Evolutionary conservation across 2,113 vertebrate genomes (phyloP).

Genomic region (Eulemur rufifrons): DNA sequence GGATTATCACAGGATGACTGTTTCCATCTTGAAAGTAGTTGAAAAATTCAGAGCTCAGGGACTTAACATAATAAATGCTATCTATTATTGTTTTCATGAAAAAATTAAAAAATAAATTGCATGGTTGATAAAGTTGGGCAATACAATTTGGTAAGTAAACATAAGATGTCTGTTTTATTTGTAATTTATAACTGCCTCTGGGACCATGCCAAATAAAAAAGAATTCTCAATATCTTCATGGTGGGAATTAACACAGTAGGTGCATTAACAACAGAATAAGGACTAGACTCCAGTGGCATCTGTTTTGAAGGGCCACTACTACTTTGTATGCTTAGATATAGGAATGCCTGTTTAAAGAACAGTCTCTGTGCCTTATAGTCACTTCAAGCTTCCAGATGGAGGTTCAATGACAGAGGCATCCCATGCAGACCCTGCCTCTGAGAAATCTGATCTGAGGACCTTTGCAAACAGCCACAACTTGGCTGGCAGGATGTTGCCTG

Average conservation of each 20-base stretch:
- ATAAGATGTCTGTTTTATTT: background rate
- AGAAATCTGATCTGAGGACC: background rate
- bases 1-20: conserved; percentile 14
- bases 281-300: background rate
- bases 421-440: background rate
- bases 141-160: background rate
- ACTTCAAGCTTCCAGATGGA: background rate
- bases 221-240: background rate
- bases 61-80: conserved; percentile 20
- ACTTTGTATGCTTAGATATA: background rate
- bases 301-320: background rate
- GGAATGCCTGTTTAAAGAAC: background rate
- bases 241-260: background rate
- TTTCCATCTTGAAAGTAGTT: background rate
- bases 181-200: background rate
- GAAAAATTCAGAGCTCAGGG: background rate
- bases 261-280: background rate
- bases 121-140: background rate
- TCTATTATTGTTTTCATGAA: background rate
- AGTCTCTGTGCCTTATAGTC: background rate
- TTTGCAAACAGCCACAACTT: background rate
- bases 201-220: background rate
- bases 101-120: conserved; percentile 3
- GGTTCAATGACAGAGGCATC: background rate
- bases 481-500: background rate